Evolutionary conservation across 2,888 invertebrate species (phyloP).

Genomic region (Barypeithes pellucidus): DNA sequence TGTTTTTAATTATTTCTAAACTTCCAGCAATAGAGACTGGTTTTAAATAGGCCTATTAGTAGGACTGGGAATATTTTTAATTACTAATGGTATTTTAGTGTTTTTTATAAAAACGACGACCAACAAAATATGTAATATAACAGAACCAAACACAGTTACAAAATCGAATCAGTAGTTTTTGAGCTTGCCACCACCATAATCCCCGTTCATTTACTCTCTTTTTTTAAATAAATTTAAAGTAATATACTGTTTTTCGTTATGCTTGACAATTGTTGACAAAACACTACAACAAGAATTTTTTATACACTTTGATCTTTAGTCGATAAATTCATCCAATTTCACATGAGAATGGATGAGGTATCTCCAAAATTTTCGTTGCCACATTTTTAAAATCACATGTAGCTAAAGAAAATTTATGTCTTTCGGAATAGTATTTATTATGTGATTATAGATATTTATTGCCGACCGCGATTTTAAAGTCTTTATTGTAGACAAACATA

Average conservation of each 20-base stretch:
- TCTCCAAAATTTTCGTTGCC: slow-evolving; percentile 6
- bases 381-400: slow-evolving; percentile 17
- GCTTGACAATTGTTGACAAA: neutral
- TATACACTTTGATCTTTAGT: neutral
- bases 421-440: slow-evolving; percentile 15
- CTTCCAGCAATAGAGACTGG: neutral
- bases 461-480: neutral
- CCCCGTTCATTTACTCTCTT: no score
- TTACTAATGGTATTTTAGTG: neutral
- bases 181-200: no score
- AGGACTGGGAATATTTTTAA: slow-evolving; percentile 5
- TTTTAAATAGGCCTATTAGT: neutral
- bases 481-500: neutral
- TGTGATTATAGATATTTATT: slow-evolving; percentile 1
- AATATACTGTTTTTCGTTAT: neutral
- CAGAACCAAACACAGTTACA: no score
- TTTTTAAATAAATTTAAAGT: no score
- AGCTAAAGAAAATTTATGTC: neutral
- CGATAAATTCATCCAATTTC: neutral
- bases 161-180: no score
- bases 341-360: neutral
- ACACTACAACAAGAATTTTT: neutral
- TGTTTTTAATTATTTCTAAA: slow-evolving; percentile 10
- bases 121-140: no score
- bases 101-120: no score